Conservation (phyloP, 2,888 invertebrate species). For the Palloptera scutellata region DNA sequence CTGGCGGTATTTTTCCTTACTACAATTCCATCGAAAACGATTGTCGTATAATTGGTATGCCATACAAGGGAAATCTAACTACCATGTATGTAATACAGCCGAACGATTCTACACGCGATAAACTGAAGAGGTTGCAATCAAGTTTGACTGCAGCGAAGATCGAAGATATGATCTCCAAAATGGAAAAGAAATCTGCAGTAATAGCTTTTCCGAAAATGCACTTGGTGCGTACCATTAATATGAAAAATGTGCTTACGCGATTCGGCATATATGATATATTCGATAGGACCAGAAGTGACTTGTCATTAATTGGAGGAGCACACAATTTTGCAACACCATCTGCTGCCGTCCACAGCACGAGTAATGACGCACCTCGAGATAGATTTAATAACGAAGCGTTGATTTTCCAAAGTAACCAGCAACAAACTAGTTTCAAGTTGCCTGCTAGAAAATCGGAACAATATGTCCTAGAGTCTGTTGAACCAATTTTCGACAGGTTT, state of each 20-base stretch:
- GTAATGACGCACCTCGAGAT: too few relatives aligned
- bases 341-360: too few relatives aligned
- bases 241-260: constrained; percentile 67
- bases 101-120: constrained; percentile 63
- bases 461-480: not conserved
- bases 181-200: constrained; percentile 63
- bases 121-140: constrained; percentile 64
- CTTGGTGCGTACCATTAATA: constrained; percentile 68
- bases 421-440: too few relatives aligned
- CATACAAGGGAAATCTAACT: constrained; percentile 71
- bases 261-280: constrained; percentile 75
- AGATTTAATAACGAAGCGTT: too few relatives aligned
- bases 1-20: constrained; percentile 70
- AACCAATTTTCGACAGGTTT: too few relatives aligned
- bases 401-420: too few relatives aligned
- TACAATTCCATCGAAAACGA: constrained; percentile 58
- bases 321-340: not conserved
- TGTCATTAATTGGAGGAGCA: constrained; percentile 68
- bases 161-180: constrained; percentile 57
- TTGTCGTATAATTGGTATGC: constrained; percentile 71
- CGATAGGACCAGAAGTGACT: constrained; percentile 69
- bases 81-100: constrained; percentile 75
- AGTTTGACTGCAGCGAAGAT: constrained; percentile 64
- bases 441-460: too few relatives aligned
- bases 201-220: constrained; percentile 77